Conservation (phyloP, 2,113 vertebrate genomes). For the Vidua macroura region DNA sequence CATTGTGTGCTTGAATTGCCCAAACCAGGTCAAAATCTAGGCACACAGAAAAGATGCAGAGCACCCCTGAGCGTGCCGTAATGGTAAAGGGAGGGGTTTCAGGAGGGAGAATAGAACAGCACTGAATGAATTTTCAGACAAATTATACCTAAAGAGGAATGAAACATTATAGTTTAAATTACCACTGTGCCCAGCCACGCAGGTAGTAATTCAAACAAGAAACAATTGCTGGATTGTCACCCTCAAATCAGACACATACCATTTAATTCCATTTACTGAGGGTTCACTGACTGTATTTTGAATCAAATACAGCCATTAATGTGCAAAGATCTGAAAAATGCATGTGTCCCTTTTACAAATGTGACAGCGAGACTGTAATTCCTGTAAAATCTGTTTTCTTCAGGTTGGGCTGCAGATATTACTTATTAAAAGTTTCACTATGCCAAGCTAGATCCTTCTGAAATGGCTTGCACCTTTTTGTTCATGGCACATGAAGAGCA, state of each 20-base stretch:
- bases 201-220: slow-evolving; percentile 70
- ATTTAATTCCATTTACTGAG: slow-evolving; percentile 70
- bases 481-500: neutral
- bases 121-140: slow-evolving; percentile 50
- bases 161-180: slow-evolving; percentile 69
- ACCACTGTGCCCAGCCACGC: slow-evolving; percentile 65
- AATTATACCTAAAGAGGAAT: slow-evolving; percentile 63
- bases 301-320: slow-evolving; percentile 66
- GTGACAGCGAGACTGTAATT: slow-evolving; percentile 45
- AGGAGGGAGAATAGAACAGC: neutral
- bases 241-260: slow-evolving; percentile 67
- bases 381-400: slow-evolving; percentile 52
- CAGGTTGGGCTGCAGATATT: slow-evolving; percentile 43
- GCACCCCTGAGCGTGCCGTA: neutral
- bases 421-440: neutral
- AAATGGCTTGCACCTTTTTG: neutral
- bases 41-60: neutral
- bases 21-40: neutral
- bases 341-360: slow-evolving; percentile 62
- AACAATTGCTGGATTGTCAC: slow-evolving; percentile 66
- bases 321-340: slow-evolving; percentile 68
- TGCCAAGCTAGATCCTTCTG: neutral
- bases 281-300: slow-evolving; percentile 69
- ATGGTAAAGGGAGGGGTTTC: neutral
- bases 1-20: neutral